A percentile compares a stretch with the other conserved stretches of the same genome.
Evolutionary conservation across 1,140 invertebrate species (phyloP).

Genomic region (Brachionus asplanchnoidis): DNA sequence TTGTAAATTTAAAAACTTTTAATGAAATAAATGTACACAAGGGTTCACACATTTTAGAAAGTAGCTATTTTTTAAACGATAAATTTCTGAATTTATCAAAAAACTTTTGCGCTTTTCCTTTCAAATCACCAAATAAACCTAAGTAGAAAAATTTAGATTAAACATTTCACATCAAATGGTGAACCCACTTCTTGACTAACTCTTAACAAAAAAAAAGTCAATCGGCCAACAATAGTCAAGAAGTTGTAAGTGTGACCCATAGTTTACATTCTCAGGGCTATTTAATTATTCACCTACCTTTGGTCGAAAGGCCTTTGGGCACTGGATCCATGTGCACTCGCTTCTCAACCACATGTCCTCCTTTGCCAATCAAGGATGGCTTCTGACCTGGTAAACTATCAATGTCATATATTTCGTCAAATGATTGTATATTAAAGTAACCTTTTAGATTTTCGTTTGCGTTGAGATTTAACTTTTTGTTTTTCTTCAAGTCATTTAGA

Average conservation of each 20-base stretch:
- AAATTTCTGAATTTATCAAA: slow-evolving; percentile 29
- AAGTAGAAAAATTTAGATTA: not conserved
- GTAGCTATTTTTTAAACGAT: not conserved
- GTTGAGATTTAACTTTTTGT: not conserved
- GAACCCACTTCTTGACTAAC: not conserved
- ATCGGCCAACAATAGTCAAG: not conserved
- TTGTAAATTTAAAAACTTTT: not conserved
- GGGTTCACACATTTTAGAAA: slow-evolving; percentile 4
- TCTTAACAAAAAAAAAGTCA: not conserved
- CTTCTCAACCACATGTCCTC: not conserved
- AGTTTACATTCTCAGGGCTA: not conserved
- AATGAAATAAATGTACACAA: not conserved
- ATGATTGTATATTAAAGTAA: slow-evolving; percentile 34
- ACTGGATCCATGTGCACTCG: not conserved
- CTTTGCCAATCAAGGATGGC: not conserved
- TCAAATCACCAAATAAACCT: slow-evolving; percentile 19
- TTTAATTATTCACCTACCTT: slow-evolving; percentile 13
- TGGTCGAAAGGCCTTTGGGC: not conserved
- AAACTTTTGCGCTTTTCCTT: slow-evolving; percentile 29
- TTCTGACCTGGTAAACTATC: slow-evolving; percentile 6
- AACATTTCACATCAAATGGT: not conserved
- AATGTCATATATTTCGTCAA: slow-evolving; percentile 30
- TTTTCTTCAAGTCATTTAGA: not conserved
- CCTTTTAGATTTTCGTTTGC: not conserved
- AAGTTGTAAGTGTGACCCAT: not conserved